Percentiles rank a stretch among this genome's conserved stretches.
Conservation (phyloP, 2,888 invertebrate species). For the Rotaria sp. region DNA sequence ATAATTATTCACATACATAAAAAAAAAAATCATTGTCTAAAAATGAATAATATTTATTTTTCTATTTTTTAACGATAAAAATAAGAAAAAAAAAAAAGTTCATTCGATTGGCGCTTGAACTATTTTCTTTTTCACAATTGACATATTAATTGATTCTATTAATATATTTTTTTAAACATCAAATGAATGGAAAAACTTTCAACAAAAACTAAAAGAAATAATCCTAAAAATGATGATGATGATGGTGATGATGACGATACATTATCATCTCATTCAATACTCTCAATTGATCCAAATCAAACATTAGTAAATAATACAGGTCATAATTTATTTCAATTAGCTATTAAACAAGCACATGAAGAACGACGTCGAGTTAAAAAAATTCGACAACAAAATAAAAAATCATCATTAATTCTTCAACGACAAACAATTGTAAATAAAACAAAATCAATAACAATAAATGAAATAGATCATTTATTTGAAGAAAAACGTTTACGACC, state of each 20-base stretch:
- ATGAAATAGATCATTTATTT: not conserved
- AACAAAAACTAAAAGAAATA: not conserved
- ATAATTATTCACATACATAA: too few relatives aligned
- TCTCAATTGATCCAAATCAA: not conserved
- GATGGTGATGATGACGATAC: not conserved
- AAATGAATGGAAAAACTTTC: not conserved
- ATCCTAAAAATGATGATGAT: not conserved
- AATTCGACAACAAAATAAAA: not conserved
- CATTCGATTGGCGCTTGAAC: not conserved
- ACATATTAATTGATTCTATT: not conserved
- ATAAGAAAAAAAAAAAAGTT: not conserved
- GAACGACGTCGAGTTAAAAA: not conserved
- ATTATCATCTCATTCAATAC: not conserved
- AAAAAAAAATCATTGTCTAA: too few relatives aligned
- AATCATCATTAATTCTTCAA: not conserved
- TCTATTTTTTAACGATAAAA: not conserved
- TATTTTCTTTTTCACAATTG: not conserved
- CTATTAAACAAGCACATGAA: not conserved
- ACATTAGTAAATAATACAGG: not conserved
- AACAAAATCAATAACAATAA: not conserved
- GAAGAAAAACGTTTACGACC: not conserved
- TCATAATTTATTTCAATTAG: not conserved
- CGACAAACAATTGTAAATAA: not conserved
- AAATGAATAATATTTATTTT: not conserved
- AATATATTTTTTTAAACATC: not conserved